Evolutionary conservation across 2,113 vertebrate genomes (phyloP).

Genomic region (Cacatua alba): DNA sequence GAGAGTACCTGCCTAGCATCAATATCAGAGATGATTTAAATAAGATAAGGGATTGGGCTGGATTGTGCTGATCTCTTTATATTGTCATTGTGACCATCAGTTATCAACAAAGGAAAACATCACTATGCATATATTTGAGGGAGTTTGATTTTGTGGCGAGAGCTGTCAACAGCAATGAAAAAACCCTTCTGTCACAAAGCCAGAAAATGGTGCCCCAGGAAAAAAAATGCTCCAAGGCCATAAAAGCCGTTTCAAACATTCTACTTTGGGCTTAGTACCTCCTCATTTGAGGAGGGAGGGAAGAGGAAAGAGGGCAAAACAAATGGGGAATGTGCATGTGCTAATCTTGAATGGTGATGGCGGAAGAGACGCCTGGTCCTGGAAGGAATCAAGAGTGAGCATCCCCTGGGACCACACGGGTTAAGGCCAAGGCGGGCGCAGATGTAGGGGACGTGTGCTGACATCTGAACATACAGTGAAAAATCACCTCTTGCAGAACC

Average conservation of each 20-base stretch:
- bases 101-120: background rate
- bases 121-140: background rate
- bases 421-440: background rate
- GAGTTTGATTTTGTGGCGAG: background rate
- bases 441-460: background rate
- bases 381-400: accelerated
- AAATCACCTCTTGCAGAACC: slow-evolving; percentile 24
- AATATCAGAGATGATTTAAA: background rate
- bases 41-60: background rate
- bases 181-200: background rate
- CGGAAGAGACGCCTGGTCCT: background rate
- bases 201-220: slow-evolving; percentile 19
- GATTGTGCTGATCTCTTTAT: background rate
- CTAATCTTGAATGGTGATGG: background rate
- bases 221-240: background rate
- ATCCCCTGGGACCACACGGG: background rate
- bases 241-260: slow-evolving; percentile 4
- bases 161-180: slow-evolving; percentile 3
- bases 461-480: background rate
- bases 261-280: background rate
- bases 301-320: background rate
- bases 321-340: background rate
- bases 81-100: background rate
- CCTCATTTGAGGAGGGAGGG: background rate
- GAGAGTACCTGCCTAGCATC: background rate